phyloP scores from a whole-genome alignment of 2,888 invertebrate genomes.

The Meteorus colon region DNA sequence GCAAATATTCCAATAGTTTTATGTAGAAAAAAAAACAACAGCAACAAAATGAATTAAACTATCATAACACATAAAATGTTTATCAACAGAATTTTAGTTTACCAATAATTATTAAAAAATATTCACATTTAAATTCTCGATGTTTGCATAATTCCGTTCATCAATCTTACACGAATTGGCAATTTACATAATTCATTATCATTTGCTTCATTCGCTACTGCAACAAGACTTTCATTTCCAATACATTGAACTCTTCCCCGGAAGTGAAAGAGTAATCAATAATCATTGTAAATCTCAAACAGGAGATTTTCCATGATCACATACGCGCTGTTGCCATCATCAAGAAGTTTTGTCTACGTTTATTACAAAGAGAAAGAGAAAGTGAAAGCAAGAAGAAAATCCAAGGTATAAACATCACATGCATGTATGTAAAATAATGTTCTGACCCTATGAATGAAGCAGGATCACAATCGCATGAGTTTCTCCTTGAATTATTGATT shows the following conservation, averaged over 20 bases:
- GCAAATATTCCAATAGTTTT: background rate
- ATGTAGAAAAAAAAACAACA: background rate
- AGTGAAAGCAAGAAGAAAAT: conserved; percentile 40
- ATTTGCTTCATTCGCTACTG: background rate
- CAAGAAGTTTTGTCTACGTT: background rate
- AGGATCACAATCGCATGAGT: conserved; percentile 36
- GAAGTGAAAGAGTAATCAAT: conserved; percentile 60
- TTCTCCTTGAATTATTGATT: conserved; percentile 43
- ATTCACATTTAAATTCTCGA: background rate
- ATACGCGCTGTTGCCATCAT: background rate
- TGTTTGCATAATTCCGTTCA: background rate
- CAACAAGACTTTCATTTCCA: conserved; percentile 12
- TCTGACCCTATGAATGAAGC: conserved; percentile 20
- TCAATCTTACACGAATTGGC: background rate
- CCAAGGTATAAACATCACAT: conserved; percentile 29
- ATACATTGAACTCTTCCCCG: conserved; percentile 53
- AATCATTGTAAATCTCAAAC: conserved; percentile 60
- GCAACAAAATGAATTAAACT: background rate
- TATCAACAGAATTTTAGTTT: background rate
- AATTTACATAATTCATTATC: conserved; percentile 2
- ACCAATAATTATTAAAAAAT: background rate
- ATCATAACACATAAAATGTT: background rate
- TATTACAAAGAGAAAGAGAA: conserved; percentile 20
- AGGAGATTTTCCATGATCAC: conserved; percentile 26
- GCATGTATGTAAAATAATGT: conserved; percentile 32